Evolutionary conservation across 1,140 invertebrate species (phyloP), one percentile per base, ranked within the genome.

Genomic region (Apocrypta bakeri): DNA sequence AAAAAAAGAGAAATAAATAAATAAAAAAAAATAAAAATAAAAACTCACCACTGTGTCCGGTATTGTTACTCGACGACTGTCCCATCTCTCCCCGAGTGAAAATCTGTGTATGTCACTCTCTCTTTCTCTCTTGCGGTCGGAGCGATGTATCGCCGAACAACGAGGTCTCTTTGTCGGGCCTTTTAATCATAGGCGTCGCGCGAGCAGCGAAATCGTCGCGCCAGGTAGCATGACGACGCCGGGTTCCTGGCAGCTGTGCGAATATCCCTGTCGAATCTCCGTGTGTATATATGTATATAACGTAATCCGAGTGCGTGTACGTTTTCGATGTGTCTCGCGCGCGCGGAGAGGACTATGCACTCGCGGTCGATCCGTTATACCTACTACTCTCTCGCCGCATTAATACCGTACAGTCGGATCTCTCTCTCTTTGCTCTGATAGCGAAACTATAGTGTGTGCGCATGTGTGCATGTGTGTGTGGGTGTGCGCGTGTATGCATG

Each of bases 1-100:
- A n/a, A n/a, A n/a, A n/a, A n/a, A n/a, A 21, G 21, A n/a, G 21
- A 37, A 37, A 72, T 40, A 72, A 42, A 37, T 12, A 37, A 24
- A 9, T 9, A 9, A 4, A 37, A 9, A 37, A 9, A 37, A 37
- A 2, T 37, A n/a, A 29, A n/a, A 27, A 29, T 17, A 37, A 24
- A 24, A 7, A 83, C 82, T 83, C 66, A 83, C 82, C 82, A 48
- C 82, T 80, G 56, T 83, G 82, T 27, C 82, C 82, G 73, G 72
- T 80, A 24, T 25, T 76, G 31, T 79, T 79, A 33, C 82, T 83
- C 61, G 82, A 83, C 0, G 82, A 76, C 66, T 83, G 82, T n/a
- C 82, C 82, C 82, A 83, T 83, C 56, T n/a, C n/a, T n/a, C 56
- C 29, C 76, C 64, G 56, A 12, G 14, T 71, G 24, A 24, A 64